Evolutionary conservation across 2,113 vertebrate genomes (phyloP).

Genomic region (Dipodomys stephensi): DNA sequence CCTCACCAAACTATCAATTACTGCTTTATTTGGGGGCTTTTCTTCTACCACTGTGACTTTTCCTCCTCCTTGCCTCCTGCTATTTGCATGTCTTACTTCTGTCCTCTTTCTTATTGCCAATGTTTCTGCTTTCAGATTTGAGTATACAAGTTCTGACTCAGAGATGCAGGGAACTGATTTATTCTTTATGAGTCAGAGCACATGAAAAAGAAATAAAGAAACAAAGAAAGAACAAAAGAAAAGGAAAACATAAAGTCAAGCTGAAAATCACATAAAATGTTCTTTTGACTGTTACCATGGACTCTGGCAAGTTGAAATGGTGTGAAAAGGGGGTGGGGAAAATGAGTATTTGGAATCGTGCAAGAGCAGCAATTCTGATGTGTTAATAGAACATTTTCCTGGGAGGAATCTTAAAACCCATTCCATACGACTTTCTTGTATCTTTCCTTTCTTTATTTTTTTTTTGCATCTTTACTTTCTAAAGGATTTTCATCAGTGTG

Average conservation of each 20-base stretch:
- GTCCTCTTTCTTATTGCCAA: neutral
- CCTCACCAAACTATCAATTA: neutral
- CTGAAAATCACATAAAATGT: conserved; percentile 4
- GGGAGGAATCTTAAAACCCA: conserved; percentile 8
- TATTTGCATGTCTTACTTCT: neutral
- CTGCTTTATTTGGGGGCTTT: neutral
- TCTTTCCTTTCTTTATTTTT: neutral
- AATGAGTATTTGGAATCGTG: neutral
- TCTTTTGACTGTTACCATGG: neutral
- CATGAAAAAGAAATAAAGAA: neutral
- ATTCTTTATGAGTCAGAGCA: conserved; percentile 55
- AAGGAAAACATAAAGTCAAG: conserved; percentile 2
- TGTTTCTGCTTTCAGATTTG: conserved; percentile 50
- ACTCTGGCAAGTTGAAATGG: neutral
- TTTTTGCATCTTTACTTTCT: neutral
- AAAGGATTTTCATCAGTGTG: neutral
- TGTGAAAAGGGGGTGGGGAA: neutral
- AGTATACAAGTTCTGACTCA: conserved; percentile 51
- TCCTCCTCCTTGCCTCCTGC: neutral
- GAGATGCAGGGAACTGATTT: conserved; percentile 45
- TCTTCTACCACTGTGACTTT: neutral
- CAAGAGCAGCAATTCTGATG: neutral
- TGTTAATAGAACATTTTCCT: neutral
- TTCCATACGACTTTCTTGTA: neutral
- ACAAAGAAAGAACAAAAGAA: neutral